Percentiles rank a stretch among this genome's conserved stretches.
These are phyloP conservation scores for Aphrophora alni DNA, from an alignment of 2,888 invertebrate genomes.

Conservation along the genomic window DNA sequence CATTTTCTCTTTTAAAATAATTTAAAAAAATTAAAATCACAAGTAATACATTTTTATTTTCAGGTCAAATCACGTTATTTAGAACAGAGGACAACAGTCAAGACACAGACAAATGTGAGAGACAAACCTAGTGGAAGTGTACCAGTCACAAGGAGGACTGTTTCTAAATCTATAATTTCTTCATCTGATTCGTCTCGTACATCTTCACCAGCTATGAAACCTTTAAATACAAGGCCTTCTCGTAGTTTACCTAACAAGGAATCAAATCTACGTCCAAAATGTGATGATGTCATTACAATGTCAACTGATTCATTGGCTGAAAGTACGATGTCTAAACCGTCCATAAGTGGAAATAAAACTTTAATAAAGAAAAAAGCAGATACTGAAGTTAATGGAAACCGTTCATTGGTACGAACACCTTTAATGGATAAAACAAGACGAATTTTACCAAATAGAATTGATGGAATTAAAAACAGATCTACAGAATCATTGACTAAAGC, in stretches of 20 bases:
- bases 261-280: background rate
- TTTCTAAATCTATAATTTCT: conserved; percentile 61
- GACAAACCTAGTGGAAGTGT: conserved; percentile 29
- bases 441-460: background rate
- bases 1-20: no score
- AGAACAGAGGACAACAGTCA: conserved; percentile 59
- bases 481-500: conserved; percentile 17
- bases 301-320: conserved; percentile 57
- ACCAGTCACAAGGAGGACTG: conserved; percentile 51
- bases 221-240: conserved; percentile 34
- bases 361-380: conserved; percentile 2
- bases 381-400: conserved; percentile 17
- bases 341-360: conserved; percentile 31
- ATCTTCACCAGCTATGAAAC: conserved; percentile 68
- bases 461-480: conserved; percentile 17
- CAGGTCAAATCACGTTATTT: conserved; percentile 67
- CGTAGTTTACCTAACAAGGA: conserved; percentile 26
- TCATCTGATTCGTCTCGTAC: conserved; percentile 73
- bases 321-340: conserved; percentile 11
- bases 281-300: conserved; percentile 55
- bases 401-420: background rate
- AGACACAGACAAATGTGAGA: conserved; percentile 30
- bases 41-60: conserved; percentile 40
- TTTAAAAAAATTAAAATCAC: no score
- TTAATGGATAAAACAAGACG: conserved; percentile 10